A percentile compares a stretch with the other conserved stretches of the same genome.
Evolutionary conservation across 2,888 invertebrate genomes (phyloP).

Genomic region (Rosalia funebris): DNA sequence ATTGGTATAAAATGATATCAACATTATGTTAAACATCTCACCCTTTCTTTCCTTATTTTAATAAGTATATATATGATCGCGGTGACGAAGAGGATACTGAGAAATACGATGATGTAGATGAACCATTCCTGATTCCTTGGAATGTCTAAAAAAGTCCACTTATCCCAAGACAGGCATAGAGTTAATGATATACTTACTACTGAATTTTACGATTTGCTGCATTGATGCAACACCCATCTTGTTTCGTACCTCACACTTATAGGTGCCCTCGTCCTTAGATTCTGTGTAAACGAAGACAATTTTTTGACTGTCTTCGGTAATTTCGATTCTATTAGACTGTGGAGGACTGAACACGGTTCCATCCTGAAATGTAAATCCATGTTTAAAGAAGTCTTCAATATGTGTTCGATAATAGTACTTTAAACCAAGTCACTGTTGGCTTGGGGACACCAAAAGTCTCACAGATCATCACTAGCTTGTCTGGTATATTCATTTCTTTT

Average conservation of each 20-base stretch:
- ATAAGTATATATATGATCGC: slow-evolving; percentile 63
- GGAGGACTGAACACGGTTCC: slow-evolving; percentile 36
- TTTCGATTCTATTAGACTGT: slow-evolving; percentile 55
- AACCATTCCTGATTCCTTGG: slow-evolving; percentile 34
- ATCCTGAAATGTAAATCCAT: slow-evolving; percentile 39
- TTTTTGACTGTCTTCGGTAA: slow-evolving; percentile 57
- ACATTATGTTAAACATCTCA: slow-evolving; percentile 28
- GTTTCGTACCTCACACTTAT: slow-evolving; percentile 68
- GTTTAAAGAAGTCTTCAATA: neutral
- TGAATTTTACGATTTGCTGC: slow-evolving; percentile 46
- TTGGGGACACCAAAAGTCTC: slow-evolving; percentile 70
- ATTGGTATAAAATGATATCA: neutral
- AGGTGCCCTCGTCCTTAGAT: slow-evolving; percentile 70
- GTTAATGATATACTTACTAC: slow-evolving; percentile 2
- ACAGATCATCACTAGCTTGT: slow-evolving; percentile 66
- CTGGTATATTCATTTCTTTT: slow-evolving; percentile 56
- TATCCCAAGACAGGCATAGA: no score
- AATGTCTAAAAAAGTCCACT: slow-evolving; percentile 44
- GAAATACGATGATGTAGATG: slow-evolving; percentile 47
- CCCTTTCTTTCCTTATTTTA: slow-evolving; percentile 66
- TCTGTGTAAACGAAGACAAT: slow-evolving; percentile 68
- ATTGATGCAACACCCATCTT: slow-evolving; percentile 64
- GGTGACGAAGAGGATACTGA: slow-evolving; percentile 61
- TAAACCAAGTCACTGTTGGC: slow-evolving; percentile 76
- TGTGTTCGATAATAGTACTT: slow-evolving; percentile 66